Evolutionary conservation across 2,113 vertebrate species (phyloP).

Genomic region (Sminthopsis crassicaudata): DNA sequence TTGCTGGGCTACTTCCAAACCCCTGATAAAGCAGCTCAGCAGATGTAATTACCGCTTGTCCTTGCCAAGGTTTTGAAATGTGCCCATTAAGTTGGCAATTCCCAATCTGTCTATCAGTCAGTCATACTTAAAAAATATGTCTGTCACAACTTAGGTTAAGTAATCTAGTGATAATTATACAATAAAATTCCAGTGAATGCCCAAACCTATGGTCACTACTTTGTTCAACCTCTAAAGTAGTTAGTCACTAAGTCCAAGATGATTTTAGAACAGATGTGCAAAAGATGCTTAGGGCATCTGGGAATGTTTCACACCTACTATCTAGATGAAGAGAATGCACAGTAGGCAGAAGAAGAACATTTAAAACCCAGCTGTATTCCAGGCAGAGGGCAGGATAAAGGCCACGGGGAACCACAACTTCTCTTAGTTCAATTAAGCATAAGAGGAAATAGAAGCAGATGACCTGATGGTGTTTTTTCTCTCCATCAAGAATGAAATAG

Average conservation of each 20-base stretch:
- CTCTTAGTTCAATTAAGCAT: constrained; percentile 3
- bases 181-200: constrained; percentile 82
- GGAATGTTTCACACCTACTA: constrained; percentile 63
- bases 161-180: constrained; percentile 86
- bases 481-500: not conserved
- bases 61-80: constrained; percentile 87
- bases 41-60: constrained; percentile 87
- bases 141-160: constrained; percentile 86
- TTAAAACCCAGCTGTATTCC: not conserved
- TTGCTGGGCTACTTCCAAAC: constrained; percentile 87
- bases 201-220: constrained; percentile 73
- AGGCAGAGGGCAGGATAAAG: not conserved
- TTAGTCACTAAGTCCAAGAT: constrained; percentile 70
- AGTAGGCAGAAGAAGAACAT: not conserved
- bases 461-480: not conserved
- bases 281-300: constrained; percentile 34
- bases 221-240: constrained; percentile 56
- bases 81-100: constrained; percentile 88
- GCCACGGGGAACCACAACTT: not conserved
- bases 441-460: not conserved
- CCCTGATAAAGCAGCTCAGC: constrained; percentile 87
- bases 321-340: not conserved
- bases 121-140: constrained; percentile 90
- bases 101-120: constrained; percentile 88
- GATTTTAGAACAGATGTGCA: constrained; percentile 61